Conservation (phyloP, 2,797 vertebrate species). For the Anguilla obscura region DNA sequence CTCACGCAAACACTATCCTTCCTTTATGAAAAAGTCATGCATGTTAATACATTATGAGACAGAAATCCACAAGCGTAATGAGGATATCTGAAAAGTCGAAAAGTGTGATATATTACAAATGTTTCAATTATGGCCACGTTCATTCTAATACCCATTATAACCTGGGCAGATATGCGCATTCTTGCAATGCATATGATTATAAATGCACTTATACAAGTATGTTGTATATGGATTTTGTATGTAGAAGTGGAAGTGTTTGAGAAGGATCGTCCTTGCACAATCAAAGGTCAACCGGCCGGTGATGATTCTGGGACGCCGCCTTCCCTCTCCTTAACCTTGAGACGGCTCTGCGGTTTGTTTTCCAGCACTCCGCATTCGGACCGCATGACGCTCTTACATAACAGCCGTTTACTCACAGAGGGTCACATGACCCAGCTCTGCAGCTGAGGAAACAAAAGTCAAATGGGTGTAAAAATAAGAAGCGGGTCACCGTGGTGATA, state of each 20-base stretch:
- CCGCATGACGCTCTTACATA: constrained; percentile 14
- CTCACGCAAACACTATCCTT: background rate
- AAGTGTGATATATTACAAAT: constrained; percentile 6
- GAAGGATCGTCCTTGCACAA: background rate
- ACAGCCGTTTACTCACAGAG: background rate
- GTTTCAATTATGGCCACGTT: background rate
- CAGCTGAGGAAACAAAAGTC: constrained; percentile 8
- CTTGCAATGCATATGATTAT: background rate
- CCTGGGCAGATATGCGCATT: background rate
- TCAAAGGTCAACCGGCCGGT: constrained; percentile 30
- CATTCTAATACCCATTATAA: background rate
- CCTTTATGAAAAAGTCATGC: constrained; percentile 22
- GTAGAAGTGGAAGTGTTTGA: background rate
- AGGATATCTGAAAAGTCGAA: constrained; percentile 7
- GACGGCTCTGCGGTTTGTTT: background rate
- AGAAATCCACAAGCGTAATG: background rate
- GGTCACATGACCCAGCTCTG: constrained; percentile 11
- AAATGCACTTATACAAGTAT: background rate
- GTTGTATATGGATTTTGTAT: background rate
- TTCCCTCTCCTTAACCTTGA: background rate
- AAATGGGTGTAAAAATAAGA: constrained; percentile 24
- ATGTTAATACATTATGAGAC: constrained; percentile 18
- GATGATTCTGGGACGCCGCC: background rate
- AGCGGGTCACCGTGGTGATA: constrained; percentile 20
- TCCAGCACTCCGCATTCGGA: background rate